Evolutionary conservation across 92 coral and sea anemone species (phyloP).

Genomic region (Zoanthus gigantus): DNA sequence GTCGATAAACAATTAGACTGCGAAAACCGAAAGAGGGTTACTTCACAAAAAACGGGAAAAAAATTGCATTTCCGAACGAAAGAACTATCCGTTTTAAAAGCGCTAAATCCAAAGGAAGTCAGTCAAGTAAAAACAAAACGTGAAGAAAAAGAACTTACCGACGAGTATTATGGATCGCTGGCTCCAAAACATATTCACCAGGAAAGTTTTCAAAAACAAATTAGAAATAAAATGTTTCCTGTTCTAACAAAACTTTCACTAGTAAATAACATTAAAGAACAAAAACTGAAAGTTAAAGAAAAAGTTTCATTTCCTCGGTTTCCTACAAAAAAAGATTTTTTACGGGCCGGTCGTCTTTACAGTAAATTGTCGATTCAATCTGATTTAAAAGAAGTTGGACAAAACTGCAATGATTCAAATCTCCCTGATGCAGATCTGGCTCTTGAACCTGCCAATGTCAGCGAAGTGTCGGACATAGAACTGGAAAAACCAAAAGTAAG

Average conservation of each 20-base stretch:
- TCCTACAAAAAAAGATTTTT: slow-evolving; percentile 2
- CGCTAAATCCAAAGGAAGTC: background rate
- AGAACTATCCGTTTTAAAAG: background rate
- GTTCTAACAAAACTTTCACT: background rate
- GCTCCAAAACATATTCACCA: background rate
- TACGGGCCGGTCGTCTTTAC: background rate
- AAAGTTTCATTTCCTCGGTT: background rate
- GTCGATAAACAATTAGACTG: background rate
- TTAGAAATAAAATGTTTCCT: slow-evolving; percentile 1
- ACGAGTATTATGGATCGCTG: slow-evolving; percentile 18
- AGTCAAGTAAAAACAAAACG: background rate
- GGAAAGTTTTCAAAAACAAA: background rate
- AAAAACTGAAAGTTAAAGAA: background rate
- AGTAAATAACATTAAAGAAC: background rate
- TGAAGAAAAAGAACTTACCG: slow-evolving; percentile 11
- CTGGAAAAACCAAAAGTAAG: slow-evolving; percentile 19
- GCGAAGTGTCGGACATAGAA: slow-evolving; percentile 26
- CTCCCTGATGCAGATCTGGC: background rate
- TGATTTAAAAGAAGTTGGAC: background rate
- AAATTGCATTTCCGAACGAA: background rate
- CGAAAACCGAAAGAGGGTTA: background rate
- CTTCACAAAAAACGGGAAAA: background rate
- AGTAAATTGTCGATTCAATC: slow-evolving; percentile 20
- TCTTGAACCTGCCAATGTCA: slow-evolving; percentile 18
- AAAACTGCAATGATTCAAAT: background rate